These are phyloP conservation scores for Lycophotia porphyrea DNA, from an alignment of 2,888 invertebrate genomes.

Conservation along the genomic window DNA sequence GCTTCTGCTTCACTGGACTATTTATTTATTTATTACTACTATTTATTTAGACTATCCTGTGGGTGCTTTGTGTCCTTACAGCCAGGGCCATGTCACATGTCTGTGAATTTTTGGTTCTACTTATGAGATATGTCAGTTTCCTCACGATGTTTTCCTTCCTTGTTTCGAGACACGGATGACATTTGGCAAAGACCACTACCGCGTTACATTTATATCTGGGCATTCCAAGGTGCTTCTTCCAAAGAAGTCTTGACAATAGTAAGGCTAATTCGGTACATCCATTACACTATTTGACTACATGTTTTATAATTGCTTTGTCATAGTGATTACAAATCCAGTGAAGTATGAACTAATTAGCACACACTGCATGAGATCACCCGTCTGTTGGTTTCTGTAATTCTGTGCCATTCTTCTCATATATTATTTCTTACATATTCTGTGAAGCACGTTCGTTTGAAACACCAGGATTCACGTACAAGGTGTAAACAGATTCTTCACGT, in stretches of 20 bases:
- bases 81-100: not conserved
- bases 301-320: slow-evolving; percentile 9
- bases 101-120: not conserved
- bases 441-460: no score
- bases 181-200: slow-evolving; percentile 25
- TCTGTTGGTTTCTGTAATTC: not conserved
- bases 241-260: not conserved
- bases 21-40: no score
- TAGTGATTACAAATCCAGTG: not conserved
- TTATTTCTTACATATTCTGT: not conserved
- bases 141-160: not conserved
- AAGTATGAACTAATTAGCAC: slow-evolving; percentile 4
- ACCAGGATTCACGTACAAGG: no score
- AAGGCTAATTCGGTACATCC: not conserved
- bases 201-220: slow-evolving; percentile 5
- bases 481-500: no score
- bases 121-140: not conserved
- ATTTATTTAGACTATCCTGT: no score
- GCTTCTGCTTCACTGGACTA: no score
- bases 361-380: slow-evolving; percentile 1
- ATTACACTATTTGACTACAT: not conserved
- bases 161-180: not conserved
- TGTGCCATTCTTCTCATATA: not conserved
- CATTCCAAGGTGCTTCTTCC: slow-evolving; percentile 10
- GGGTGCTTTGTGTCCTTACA: no score